These are phyloP conservation scores for Strix aluco DNA, from an alignment of 2,113 vertebrate genomes.

Conservation along the genomic window DNA sequence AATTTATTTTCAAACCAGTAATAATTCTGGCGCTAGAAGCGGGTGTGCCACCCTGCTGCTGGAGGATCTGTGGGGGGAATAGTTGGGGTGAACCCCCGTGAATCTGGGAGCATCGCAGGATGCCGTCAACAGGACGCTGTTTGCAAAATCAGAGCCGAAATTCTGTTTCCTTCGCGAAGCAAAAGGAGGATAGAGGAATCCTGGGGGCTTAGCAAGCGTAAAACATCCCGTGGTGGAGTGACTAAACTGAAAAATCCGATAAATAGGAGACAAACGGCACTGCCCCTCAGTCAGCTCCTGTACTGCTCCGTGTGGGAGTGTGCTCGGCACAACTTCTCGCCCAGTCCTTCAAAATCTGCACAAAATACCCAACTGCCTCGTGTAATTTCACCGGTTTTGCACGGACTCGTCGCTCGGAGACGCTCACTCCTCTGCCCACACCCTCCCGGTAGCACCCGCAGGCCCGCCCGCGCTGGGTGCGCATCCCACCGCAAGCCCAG, in stretches of 20 bases:
- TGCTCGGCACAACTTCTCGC: too few species aligned
- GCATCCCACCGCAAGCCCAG: accelerated
- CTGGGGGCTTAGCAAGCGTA: not conserved
- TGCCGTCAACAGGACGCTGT: accelerated
- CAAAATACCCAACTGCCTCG: too few species aligned
- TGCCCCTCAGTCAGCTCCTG: not conserved
- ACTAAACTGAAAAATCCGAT: not conserved
- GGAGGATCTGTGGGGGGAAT: too few species aligned
- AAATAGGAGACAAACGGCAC: too few species aligned
- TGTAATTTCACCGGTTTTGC: not conserved
- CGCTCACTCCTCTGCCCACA: not conserved
- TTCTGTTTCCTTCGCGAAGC: not conserved
- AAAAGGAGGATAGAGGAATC: not conserved
- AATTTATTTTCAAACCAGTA: not conserved
- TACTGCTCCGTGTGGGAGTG: not conserved
- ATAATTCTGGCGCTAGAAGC: too few species aligned
- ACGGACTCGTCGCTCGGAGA: accelerated
- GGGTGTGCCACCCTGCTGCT: too few species aligned
- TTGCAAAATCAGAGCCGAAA: not conserved
- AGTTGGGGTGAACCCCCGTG: not conserved
- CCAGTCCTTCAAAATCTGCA: not conserved
- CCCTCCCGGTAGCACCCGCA: not conserved
- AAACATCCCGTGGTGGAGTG: too few species aligned
- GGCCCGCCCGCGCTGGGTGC: too few species aligned
- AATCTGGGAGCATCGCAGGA: too few species aligned